Evolutionary conservation across 2,888 invertebrate genomes (phyloP).

Genomic region (Hydrotaea cyrtoneurina): DNA sequence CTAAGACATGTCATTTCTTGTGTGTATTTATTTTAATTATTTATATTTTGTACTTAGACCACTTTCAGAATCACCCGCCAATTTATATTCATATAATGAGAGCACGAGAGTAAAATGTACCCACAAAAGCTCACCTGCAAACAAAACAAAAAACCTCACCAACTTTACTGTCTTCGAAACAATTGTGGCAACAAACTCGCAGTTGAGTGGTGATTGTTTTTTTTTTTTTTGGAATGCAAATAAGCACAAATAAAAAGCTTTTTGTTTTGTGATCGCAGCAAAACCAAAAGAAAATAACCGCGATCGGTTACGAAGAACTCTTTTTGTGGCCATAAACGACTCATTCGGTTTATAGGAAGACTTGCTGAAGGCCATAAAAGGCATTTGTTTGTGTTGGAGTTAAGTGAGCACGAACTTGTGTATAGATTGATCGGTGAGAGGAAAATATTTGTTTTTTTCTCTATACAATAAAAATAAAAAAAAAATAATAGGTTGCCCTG

Average conservation of each 20-base stretch:
- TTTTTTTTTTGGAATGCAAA: background rate
- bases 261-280: background rate
- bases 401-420: no score
- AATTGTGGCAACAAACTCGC: slow-evolving; percentile 9
- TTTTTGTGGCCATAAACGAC: background rate
- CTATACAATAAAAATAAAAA: no score
- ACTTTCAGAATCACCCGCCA: no score
- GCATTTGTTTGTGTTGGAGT: background rate
- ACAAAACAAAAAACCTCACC: background rate
- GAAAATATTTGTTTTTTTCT: no score
- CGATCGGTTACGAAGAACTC: background rate
- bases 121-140: background rate
- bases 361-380: background rate
- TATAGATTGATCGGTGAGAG: no score
- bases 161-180: background rate
- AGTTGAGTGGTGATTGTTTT: background rate
- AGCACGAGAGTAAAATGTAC: background rate
- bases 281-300: background rate
- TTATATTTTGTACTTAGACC: no score
- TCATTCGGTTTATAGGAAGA: background rate
- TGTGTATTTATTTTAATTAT: no score
- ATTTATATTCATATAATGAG: no score
- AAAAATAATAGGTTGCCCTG: no score
- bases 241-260: slow-evolving; percentile 8
- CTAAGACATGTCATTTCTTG: no score